Base-by-base conservation (phyloP, 2,113 vertebrate species). In the Crocuta crocuta region DNA sequence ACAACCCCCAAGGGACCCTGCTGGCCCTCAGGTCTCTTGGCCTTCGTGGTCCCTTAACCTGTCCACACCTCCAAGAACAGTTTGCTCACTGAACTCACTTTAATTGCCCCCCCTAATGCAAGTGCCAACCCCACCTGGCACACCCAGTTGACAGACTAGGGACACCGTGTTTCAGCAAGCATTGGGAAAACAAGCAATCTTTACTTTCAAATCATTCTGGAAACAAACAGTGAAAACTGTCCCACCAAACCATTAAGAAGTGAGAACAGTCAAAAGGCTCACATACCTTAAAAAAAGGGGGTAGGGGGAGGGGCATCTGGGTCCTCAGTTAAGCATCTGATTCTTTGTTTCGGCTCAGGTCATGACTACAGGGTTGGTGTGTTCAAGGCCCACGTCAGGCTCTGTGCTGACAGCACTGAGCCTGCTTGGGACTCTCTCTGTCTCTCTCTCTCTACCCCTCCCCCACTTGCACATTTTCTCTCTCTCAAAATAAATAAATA, bases 261-360 rank as follows among this genome's bases (percentile, higher is more conserved):
- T 23, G 39, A 39, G n/a, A 53, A 70, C 19, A 6, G 6, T 26
- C n/a, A 70, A 43, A 35, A 65, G 55, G 26, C 43, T 53, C 35
- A 39, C 8, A 33, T 1, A 31, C 45, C 28, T 17, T 48, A 35
- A 24, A 31, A 33, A 76, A 73, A 63, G 0, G 19, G 2, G 8
- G 0, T 6, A 0, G 8, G 8, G 19, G 2, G 17, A 21, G 55
- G 55, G 7, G 58, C 7, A 7, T 17, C 21, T 23, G 58, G 21
- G 58, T 61, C 17, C 55, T 55, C 55, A 21, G 55, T 58, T 21
- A 21, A 58, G 55, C 55, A 2, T 58, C 55, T 58, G 58, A 8
- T 21, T 23, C 21, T 17, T 2, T 2, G 58, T 61, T 23, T 61
- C 21, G 7, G 58, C 58, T 61, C 58, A 61, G 58, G 58, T 61